Percentiles rank a stretch among this genome's conserved stretches.
These are phyloP conservation scores for Desoria tigrina DNA, from an alignment of 2,888 invertebrate genomes.

Conservation along the genomic window DNA sequence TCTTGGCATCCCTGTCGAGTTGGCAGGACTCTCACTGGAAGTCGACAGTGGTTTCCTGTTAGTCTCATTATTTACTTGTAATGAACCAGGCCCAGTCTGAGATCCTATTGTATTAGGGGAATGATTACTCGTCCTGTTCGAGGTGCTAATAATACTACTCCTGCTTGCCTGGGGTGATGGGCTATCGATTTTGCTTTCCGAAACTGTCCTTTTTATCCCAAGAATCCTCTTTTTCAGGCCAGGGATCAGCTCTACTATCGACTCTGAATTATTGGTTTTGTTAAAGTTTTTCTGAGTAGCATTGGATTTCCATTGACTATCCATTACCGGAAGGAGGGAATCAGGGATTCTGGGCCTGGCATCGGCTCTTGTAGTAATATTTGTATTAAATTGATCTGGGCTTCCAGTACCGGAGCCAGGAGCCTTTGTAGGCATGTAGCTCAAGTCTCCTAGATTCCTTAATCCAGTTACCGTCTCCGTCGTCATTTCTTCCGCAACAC, in stretches of 20 bases:
- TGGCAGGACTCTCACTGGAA: constrained; percentile 15
- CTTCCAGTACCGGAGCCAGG: constrained; percentile 14
- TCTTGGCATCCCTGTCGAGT: constrained; percentile 1
- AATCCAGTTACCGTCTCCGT: constrained; percentile 8
- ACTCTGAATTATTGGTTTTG: constrained; percentile 25
- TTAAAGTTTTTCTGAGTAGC: constrained; percentile 8
- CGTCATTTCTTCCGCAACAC: constrained; percentile 3
- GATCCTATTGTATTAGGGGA: constrained; percentile 15
- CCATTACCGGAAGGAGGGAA: background rate
- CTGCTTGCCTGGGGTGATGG: background rate
- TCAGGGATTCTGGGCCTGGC: background rate
- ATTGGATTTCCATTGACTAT: constrained; percentile 20
- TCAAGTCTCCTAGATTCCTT: background rate
- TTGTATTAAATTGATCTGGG: constrained; percentile 15
- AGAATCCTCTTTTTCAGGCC: constrained; percentile 27
- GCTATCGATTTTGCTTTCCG: background rate
- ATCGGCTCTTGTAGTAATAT: constrained; percentile 9
- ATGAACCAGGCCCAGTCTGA: constrained; percentile 17
- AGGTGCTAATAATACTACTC: background rate
- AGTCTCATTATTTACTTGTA: constrained; percentile 28
- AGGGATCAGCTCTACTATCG: background rate
- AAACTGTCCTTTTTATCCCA: constrained; percentile 27
- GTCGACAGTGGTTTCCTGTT: constrained; percentile 14
- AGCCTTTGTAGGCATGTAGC: background rate
- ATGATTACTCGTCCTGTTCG: background rate